Conservation (phyloP, 2,797 vertebrate species). For the Eutrigla gurnardus region DNA sequence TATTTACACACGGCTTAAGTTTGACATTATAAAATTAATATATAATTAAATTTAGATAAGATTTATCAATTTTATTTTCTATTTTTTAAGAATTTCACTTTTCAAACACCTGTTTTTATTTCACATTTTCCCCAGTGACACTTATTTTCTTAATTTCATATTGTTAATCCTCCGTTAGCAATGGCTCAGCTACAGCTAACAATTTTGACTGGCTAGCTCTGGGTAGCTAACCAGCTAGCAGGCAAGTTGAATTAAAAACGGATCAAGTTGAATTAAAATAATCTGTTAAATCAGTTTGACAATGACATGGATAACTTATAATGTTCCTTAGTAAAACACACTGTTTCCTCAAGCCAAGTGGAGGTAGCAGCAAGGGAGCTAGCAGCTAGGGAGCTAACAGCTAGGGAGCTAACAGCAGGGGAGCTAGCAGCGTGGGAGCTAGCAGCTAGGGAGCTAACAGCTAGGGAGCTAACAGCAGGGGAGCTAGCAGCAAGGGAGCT, state of each 20-base stretch:
- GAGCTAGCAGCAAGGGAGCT: too few species aligned
- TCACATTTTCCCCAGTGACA: background rate
- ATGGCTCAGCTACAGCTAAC: background rate
- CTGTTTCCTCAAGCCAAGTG: background rate
- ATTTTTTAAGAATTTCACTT: background rate
- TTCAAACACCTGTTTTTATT: background rate
- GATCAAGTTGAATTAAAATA: too few species aligned
- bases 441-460: too few species aligned
- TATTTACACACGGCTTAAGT: background rate
- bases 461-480: too few species aligned
- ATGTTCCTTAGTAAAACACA: background rate
- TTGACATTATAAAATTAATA: background rate
- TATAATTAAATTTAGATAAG: background rate
- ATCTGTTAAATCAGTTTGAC: too few species aligned
- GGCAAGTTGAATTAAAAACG: too few species aligned
- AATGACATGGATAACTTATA: background rate
- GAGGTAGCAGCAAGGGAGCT: background rate
- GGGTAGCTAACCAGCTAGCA: background rate
- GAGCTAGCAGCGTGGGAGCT: too few species aligned
- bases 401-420: too few species aligned
- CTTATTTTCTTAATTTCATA: background rate
- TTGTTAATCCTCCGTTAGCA: background rate
- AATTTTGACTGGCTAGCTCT: background rate
- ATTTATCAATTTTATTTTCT: background rate
- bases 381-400: background rate